phyloP scores from a whole-genome alignment of 2,888 invertebrate species.

The Osmoderma eremita region DNA sequence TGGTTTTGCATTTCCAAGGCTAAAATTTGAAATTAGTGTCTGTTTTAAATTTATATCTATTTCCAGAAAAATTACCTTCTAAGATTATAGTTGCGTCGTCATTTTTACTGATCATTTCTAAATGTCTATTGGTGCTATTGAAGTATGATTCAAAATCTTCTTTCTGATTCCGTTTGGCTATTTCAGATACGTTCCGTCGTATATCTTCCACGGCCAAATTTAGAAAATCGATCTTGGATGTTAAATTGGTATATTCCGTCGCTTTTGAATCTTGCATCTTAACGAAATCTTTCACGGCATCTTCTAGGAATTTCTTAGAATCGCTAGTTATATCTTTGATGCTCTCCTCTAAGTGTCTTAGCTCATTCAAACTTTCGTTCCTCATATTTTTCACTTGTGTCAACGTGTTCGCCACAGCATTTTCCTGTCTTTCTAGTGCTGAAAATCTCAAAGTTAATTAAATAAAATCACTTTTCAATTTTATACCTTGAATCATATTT shows the following conservation, averaged over 20 bases:
- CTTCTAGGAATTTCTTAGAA: background rate
- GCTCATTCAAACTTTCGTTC: background rate
- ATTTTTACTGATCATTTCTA: background rate
- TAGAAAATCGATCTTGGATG: background rate
- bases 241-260: background rate
- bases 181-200: background rate
- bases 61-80: background rate
- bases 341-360: background rate
- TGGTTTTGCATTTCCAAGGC: constrained; percentile 56
- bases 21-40: constrained; percentile 44
- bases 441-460: background rate
- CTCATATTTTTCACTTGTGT: background rate
- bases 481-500: constrained; percentile 56
- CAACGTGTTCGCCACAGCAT: background rate
- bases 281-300: background rate
- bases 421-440: constrained; percentile 9
- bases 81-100: background rate
- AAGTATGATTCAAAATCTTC: background rate
- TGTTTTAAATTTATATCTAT: background rate
- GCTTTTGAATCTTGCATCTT: background rate
- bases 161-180: background rate
- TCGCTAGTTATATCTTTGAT: background rate
- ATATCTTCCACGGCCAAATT: background rate
- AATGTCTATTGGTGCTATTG: background rate
- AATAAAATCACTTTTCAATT: background rate